Percentiles rank a stretch among this genome's conserved stretches.
phyloP scores from a whole-genome alignment of 2,888 invertebrate species.

The Chrysolina oricalcia region DNA sequence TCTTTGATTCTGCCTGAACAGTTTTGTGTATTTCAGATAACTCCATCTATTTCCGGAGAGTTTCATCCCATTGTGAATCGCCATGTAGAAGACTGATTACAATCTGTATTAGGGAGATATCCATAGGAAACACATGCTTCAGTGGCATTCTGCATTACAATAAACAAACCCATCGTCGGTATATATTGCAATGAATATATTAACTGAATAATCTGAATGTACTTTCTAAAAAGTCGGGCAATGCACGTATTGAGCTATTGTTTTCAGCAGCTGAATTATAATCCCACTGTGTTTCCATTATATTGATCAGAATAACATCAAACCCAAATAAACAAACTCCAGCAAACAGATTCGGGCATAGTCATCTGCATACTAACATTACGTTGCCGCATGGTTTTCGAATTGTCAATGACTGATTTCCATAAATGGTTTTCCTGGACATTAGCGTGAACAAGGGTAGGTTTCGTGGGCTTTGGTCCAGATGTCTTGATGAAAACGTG shows the following conservation, averaged over 20 bases:
- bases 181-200: background rate
- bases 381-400: slow-evolving; percentile 1
- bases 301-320: slow-evolving; percentile 16
- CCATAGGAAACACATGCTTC: no score
- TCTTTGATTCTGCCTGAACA: no score
- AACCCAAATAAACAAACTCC: background rate
- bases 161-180: no score
- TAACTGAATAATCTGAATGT: background rate
- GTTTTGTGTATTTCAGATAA: no score
- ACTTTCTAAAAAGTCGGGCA: background rate
- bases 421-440: background rate
- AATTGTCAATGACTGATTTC: slow-evolving; percentile 6
- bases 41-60: no score
- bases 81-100: no score
- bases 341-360: background rate
- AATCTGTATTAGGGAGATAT: no score
- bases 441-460: background rate
- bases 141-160: no score
- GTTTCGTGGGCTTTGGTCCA: no score
- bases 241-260: background rate
- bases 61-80: no score
- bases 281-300: slow-evolving; percentile 7
- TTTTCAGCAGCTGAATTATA: background rate
- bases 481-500: no score
- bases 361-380: slow-evolving; percentile 10